phyloP scores from a whole-genome alignment of 2,888 invertebrate species.

The Hesperia comma region DNA sequence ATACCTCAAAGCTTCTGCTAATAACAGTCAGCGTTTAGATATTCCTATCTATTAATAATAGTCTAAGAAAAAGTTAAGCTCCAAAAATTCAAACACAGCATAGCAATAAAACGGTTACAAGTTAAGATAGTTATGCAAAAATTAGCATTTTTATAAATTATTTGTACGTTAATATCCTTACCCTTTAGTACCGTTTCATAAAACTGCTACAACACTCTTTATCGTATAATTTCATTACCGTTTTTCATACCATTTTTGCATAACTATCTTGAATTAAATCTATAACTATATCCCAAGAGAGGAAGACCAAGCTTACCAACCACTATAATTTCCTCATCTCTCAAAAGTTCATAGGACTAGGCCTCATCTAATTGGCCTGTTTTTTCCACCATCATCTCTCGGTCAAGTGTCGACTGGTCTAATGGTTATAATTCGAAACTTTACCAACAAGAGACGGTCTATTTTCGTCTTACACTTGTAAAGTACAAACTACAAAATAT shows the following conservation, averaged over 20 bases:
- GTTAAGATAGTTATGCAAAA: conserved; percentile 2
- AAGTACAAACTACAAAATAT: too few relatives aligned
- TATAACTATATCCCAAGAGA: not conserved
- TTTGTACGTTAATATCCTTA: not conserved
- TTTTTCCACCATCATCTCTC: too few relatives aligned
- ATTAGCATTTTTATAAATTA: not conserved
- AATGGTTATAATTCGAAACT: too few relatives aligned
- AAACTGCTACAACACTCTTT: not conserved
- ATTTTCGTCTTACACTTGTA: too few relatives aligned
- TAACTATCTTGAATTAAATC: conserved; percentile 8
- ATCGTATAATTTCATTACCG: not conserved
- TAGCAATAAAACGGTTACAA: conserved; percentile 46
- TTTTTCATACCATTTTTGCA: conserved; percentile 13
- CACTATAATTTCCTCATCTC: not conserved
- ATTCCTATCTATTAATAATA: conserved; percentile 13
- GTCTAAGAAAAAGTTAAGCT: conserved; percentile 59
- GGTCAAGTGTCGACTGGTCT: too few relatives aligned
- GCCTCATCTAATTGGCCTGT: too few relatives aligned
- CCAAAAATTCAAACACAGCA: conserved; percentile 51
- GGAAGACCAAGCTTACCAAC: conserved; percentile 3
- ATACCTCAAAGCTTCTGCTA: not conserved
- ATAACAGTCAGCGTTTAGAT: conserved; percentile 15
- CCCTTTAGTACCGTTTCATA: conserved; percentile 7
- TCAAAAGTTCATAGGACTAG: not conserved
- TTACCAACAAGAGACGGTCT: too few relatives aligned